A percentile compares a stretch with the other conserved stretches of the same genome.
These are phyloP conservation scores for Flexamia atlantica DNA, from an alignment of 2,888 invertebrate species.

Conservation along the genomic window DNA sequence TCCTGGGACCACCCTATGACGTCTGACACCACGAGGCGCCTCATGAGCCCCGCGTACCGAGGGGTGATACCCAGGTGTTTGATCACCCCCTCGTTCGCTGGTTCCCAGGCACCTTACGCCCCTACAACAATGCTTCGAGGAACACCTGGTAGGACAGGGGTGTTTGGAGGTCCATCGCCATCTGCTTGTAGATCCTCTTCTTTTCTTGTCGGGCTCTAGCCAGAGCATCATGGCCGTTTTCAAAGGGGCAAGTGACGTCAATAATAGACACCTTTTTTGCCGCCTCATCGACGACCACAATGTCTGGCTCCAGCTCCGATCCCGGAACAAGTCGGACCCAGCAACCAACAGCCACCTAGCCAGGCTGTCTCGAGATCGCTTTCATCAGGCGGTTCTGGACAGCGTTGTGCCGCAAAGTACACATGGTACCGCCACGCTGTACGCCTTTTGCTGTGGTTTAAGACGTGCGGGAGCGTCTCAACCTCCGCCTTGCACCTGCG, in stretches of 20 bases:
- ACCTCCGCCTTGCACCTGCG: neutral
- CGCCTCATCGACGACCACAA: neutral
- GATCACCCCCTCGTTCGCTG: neutral
- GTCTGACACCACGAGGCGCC: too few species aligned
- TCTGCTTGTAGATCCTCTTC: neutral
- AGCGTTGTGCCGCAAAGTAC: neutral
- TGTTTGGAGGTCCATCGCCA: neutral
- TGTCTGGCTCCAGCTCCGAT: neutral
- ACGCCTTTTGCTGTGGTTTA: neutral
- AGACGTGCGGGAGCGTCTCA: neutral
- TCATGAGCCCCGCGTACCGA: too few species aligned
- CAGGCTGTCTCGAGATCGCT: neutral
- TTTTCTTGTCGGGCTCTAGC: neutral
- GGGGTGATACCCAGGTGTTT: too few species aligned
- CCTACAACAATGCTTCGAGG: neutral
- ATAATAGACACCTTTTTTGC: neutral
- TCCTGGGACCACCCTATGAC: too few species aligned
- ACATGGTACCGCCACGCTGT: neutral
- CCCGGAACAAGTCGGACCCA: neutral
- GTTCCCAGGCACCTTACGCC: constrained; percentile 4
- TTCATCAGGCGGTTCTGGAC: constrained; percentile 3
- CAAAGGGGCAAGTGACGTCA: neutral
- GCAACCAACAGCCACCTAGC: neutral
- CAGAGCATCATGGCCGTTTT: neutral
- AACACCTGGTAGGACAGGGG: neutral